These are phyloP conservation scores for Corapipo altera DNA, from an alignment of 2,113 vertebrate genomes.

Conservation along the genomic window DNA sequence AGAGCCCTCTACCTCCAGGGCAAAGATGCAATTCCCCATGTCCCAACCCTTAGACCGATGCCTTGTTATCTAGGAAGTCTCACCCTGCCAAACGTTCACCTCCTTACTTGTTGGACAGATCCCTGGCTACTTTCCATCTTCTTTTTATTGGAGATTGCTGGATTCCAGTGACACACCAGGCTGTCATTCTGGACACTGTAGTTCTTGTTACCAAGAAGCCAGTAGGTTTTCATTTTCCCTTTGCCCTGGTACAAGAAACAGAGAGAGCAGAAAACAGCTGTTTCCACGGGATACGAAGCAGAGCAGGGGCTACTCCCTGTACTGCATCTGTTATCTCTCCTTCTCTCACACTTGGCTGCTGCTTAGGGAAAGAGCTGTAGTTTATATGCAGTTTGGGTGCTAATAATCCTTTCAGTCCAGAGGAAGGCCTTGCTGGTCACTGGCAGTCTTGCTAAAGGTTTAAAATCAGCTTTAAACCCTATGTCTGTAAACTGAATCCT, in stretches of 20 bases:
- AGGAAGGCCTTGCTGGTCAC: neutral
- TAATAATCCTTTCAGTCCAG: neutral
- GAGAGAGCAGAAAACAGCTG: neutral
- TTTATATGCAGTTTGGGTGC: neutral
- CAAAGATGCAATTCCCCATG: neutral
- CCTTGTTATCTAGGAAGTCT: neutral
- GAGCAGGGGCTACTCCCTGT: neutral
- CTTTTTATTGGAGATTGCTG: conserved; percentile 75
- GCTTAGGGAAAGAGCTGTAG: neutral
- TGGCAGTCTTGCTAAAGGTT: neutral
- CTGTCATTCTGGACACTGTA: conserved; percentile 91
- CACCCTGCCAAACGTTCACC: neutral
- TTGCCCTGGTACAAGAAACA: conserved; percentile 76
- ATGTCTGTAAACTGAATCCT: neutral
- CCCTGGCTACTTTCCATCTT: conserved; percentile 57
- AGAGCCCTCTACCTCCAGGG: neutral
- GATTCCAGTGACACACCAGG: conserved; percentile 90
- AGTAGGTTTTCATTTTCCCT: conserved; percentile 90
- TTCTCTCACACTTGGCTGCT: neutral
- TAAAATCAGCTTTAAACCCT: neutral
- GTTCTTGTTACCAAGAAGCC: conserved; percentile 88
- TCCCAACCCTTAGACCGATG: neutral
- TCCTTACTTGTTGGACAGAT: conserved; percentile 74
- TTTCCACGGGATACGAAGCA: neutral
- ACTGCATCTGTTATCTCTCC: neutral